A percentile compares a stretch with the other conserved stretches of the same genome.
These are phyloP conservation scores for Dolichoris vasculosae DNA, from an alignment of 1,140 invertebrate species.

Conservation along the genomic window DNA sequence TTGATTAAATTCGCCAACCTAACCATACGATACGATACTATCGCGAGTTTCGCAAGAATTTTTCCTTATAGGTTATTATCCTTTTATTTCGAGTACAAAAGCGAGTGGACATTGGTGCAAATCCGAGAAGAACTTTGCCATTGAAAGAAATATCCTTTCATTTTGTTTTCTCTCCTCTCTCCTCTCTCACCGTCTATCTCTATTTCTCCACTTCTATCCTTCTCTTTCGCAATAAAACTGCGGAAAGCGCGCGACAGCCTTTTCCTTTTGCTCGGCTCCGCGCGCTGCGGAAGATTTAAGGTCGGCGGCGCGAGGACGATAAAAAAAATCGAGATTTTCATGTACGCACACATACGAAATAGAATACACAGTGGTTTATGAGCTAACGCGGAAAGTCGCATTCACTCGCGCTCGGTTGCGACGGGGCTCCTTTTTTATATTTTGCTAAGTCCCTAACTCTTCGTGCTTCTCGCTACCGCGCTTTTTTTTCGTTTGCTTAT, in stretches of 20 bases:
- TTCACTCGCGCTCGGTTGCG: not conserved
- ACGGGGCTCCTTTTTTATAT: slow-evolving; percentile 51
- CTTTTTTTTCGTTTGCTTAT: slow-evolving; percentile 48
- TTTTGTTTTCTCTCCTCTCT: slow-evolving; percentile 5
- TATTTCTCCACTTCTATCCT: slow-evolving; percentile 29
- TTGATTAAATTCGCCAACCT: not conserved
- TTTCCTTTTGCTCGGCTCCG: slow-evolving; percentile 42
- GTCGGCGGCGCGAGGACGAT: slow-evolving; percentile 48
- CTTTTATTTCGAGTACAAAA: not conserved
- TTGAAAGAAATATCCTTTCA: not conserved
- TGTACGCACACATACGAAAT: slow-evolving; percentile 57
- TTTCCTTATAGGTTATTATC: not conserved
- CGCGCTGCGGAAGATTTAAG: slow-evolving; percentile 56
- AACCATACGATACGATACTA: not conserved
- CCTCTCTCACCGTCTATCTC: slow-evolving; percentile 12
- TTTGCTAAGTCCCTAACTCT: slow-evolving; percentile 43
- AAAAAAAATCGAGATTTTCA: slow-evolving; percentile 63
- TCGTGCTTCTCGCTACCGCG: slow-evolving; percentile 14
- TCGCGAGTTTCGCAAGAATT: not conserved
- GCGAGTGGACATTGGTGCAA: not conserved
- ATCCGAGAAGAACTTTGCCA: not conserved
- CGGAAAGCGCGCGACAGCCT: slow-evolving; percentile 47
- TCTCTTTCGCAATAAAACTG: slow-evolving; percentile 48
- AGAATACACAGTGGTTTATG: slow-evolving; percentile 64
- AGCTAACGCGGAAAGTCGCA: slow-evolving; percentile 51